Evolutionary conservation across 2,888 invertebrate species (phyloP).

Genomic region (Venusia cambrica): DNA sequence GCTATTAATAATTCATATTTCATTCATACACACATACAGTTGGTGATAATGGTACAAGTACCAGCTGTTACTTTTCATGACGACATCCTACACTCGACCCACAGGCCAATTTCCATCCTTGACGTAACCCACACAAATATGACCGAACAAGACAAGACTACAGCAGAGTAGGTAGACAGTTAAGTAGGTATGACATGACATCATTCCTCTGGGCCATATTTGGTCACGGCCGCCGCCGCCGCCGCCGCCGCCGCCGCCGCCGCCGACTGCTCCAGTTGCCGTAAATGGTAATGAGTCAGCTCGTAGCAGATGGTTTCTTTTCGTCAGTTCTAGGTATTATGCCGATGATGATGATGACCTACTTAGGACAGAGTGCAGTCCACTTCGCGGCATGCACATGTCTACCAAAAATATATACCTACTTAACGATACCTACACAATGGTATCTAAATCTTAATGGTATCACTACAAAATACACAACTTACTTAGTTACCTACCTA

Average conservation of each 20-base stretch:
- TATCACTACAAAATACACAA: too few relatives aligned
- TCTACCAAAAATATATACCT: too few relatives aligned
- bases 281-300: slow-evolving; percentile 26
- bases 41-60: too few relatives aligned
- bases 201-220: slow-evolving; percentile 34
- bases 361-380: too few relatives aligned
- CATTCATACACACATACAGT: too few relatives aligned
- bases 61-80: slow-evolving; percentile 8
- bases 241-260: too few relatives aligned
- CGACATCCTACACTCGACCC: slow-evolving; percentile 27
- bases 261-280: too few relatives aligned
- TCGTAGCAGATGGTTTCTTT: slow-evolving; percentile 16
- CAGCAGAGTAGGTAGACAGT: slow-evolving; percentile 4
- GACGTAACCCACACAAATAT: slow-evolving; percentile 31
- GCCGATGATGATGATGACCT: slow-evolving; percentile 20
- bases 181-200: slow-evolving; percentile 43
- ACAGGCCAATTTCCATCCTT: slow-evolving; percentile 26
- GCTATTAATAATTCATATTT: too few relatives aligned
- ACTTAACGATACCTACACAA: too few relatives aligned
- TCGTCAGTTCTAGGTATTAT: slow-evolving; percentile 16
- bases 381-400: too few relatives aligned
- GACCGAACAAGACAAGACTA: slow-evolving; percentile 8
- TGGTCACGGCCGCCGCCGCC: slow-evolving; percentile 35
- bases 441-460: too few relatives aligned
- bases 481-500: too few relatives aligned